phyloP scores from a whole-genome alignment of 2,797 vertebrate genomes.

The Macropodus opercularis region DNA sequence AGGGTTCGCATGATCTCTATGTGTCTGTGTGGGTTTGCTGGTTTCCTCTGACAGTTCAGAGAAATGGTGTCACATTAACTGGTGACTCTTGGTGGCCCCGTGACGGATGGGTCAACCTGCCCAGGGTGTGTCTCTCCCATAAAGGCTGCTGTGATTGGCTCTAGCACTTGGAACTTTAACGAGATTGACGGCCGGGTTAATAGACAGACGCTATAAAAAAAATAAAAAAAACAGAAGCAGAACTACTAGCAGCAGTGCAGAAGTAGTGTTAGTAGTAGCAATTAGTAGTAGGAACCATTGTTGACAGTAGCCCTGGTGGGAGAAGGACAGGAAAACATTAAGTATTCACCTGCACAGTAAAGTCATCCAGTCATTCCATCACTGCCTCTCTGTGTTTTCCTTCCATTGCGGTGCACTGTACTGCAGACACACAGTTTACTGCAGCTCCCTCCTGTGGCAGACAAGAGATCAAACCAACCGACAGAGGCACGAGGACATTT shows the following conservation, averaged over 20 bases:
- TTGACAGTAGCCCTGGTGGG: background rate
- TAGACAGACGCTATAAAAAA: background rate
- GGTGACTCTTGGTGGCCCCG: too few relatives aligned
- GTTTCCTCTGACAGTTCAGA: too few relatives aligned
- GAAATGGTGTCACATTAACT: too few relatives aligned
- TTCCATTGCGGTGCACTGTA: background rate
- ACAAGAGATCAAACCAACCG: background rate
- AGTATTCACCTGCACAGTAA: background rate
- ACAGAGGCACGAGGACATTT: too few relatives aligned
- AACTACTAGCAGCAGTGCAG: background rate
- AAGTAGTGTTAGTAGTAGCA: background rate
- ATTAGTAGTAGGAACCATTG: background rate
- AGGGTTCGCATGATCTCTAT: too few relatives aligned
- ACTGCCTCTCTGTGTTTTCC: background rate
- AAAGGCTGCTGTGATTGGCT: too few relatives aligned
- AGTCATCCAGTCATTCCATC: background rate
- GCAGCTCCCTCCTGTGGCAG: constrained; percentile 61
- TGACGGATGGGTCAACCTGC: too few relatives aligned
- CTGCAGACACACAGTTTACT: constrained; percentile 3
- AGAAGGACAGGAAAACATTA: background rate
- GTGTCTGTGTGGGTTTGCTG: too few relatives aligned
- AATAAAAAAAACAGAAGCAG: constrained; percentile 4
- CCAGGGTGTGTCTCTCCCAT: too few relatives aligned
- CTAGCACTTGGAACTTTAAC: too few relatives aligned
- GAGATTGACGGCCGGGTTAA: too few relatives aligned